Percentiles rank a stretch among this genome's conserved stretches.
phyloP scores from a whole-genome alignment of 1,140 invertebrate genomes.

The Drosophila novamexicana region DNA sequence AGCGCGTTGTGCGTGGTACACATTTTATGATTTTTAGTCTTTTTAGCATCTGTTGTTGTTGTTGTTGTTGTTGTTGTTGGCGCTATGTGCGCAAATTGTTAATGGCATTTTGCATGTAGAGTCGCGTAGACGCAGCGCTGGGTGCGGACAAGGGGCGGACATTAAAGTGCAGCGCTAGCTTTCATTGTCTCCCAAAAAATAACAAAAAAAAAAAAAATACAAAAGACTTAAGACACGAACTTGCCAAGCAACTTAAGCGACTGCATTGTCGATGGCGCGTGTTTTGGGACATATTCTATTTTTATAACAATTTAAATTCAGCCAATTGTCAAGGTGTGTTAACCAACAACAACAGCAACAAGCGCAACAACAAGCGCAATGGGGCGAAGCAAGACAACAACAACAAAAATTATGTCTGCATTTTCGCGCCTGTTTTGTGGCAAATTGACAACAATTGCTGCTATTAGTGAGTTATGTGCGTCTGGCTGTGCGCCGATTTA shows the following conservation, averaged over 20 bases:
- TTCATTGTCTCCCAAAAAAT: constrained; percentile 67
- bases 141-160: constrained; percentile 8
- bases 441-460: constrained; percentile 83
- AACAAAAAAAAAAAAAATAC: constrained; percentile 37
- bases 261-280: constrained; percentile 70
- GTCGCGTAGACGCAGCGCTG: not conserved
- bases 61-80: constrained; percentile 35
- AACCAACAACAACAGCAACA: constrained; percentile 23
- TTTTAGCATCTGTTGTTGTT: constrained; percentile 16
- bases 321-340: constrained; percentile 80
- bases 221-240: constrained; percentile 80
- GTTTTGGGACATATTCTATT: constrained; percentile 82
- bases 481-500: constrained; percentile 63
- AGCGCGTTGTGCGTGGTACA: constrained; percentile 64
- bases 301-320: constrained; percentile 82
- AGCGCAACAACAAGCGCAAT: constrained; percentile 1
- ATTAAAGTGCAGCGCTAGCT: constrained; percentile 71
- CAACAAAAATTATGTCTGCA: constrained; percentile 69
- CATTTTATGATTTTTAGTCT: constrained; percentile 52
- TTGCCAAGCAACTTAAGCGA: constrained; percentile 50
- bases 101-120: constrained; percentile 68
- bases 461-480: constrained; percentile 64
- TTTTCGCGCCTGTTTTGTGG: constrained; percentile 81
- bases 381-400: constrained; percentile 8
- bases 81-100: constrained; percentile 70